Base-by-base conservation (phyloP, 2,888 invertebrate species). In the Uropetala carovei region DNA sequence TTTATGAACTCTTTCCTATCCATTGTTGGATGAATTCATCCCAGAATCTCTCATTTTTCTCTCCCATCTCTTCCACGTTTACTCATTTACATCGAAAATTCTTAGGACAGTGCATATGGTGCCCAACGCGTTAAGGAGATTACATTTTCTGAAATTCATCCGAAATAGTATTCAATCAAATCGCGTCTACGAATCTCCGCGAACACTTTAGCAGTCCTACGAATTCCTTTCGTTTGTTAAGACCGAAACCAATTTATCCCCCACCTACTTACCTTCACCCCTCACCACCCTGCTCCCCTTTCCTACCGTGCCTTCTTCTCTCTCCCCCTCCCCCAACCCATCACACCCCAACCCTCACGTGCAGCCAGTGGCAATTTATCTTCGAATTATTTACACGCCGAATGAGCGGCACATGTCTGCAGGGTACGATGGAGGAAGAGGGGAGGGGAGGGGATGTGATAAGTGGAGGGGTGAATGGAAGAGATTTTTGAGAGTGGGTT, bases 301-400 rank as follows among this genome's bases (percentile, higher is more conserved):
- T 18, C 14, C n/a, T n/a, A 5, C 82, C 43, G 16, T 43, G 43
- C 43, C 43, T 43, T 5, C 43, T 43, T 43, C 43, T 3, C 43
- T 43, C 43, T 3, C 83, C n/a, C 83, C 83, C 4, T 56, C 16
- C 83, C 83, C 83, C 83, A 16, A 43, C 16, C 83, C 83, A 83
- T 43, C 43, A 43, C 57, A 83, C 57, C 83, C 83, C 57, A 57
- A 10, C 89, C 30, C 89, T 89, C 89, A 89, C 86, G 30, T 60
- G 30, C 89, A 89, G 89, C 89, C 89, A 68, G 43, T 56, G 89
- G 89, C 89, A 68, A 89, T 89, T 89, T 89, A 89, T 89, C 89
- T 89, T 64, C 89, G 89, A 11, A 89, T 89, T 89, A 89, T 89
- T 89, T 64, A 89, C 89, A 89, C 64, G 64, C 18, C 89, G 64